Base-by-base conservation (phyloP, 2,888 invertebrate genomes). In the Tetanocera ferruginea region DNA sequence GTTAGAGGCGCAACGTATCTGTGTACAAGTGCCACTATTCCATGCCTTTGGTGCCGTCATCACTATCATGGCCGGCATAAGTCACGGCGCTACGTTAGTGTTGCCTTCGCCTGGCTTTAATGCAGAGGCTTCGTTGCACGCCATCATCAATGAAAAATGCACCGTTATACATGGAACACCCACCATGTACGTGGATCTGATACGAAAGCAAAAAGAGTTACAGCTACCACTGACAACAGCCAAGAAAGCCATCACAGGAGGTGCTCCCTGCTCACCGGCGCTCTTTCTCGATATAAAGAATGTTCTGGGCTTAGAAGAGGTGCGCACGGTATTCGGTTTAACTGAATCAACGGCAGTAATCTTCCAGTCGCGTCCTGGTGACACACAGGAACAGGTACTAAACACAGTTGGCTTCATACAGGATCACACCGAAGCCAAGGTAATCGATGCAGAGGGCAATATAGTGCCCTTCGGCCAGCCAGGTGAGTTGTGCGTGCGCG, bases 111-210 rank as follows among this genome's bases (percentile, higher is more conserved):
- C 91, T 0, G 89, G 86, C 0, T 95, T 93, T 83, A 93, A 93
- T 86, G 92, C 95, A 0, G 90, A 91, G 23, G 91, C 91, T 52
- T 91, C 93, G 0, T 87, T 96, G 2, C 88, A 92, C 70, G 92
- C 94, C 0, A 92, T 95, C 5, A 89, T 91, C 31, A 88, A 92
- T 28, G 94, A 96, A 88, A 93, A 92, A 92, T 95, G 96, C 85
- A 93, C 93, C 0, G 88, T 93, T 1, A 87, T 94, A 37, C 93
- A 93, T 85, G 96, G 96, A 52, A 96, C 96, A 0, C 96, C 97
- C 6, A 96, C 97, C 3, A 96, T 96, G 96, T 95, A 95, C 88
- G 93, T 95, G 17, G 95, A 96, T 89, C 90, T 95, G 81, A 88
- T 96, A 60, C 91, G 91, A 37, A 88, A 88, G 5, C 92, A 92